Base-by-base conservation (phyloP, 2,888 invertebrate genomes). In the Corbicula japonica region DNA sequence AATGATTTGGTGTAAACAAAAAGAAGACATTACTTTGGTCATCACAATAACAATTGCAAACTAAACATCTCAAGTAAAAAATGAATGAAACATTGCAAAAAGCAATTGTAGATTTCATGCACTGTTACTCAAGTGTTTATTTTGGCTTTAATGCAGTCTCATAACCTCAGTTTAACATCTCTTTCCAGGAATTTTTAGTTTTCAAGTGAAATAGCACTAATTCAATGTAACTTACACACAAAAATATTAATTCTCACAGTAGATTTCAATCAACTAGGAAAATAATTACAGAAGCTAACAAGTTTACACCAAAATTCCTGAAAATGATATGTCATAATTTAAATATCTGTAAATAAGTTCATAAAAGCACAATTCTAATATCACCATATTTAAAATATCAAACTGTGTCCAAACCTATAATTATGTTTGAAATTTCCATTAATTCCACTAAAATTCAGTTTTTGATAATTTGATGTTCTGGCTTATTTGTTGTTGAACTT, bases 231-330 rank as follows among this genome's bases (percentile, higher is more conserved):
- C 28, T 6, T 30, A 2, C 21, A 8, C 26, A 48, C 21, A 26
- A 6, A 38, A 26, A 61, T 38, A 38, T 28, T 32, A 41, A 41
- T 41, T 8, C 1, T 26, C 44, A 26, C 18, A 44, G 8, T 23
- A 63, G 44, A 46, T 28, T 8, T n/a, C 23, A 23, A 41, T 30
- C 6, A 41, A 12, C 5, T 41, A 18, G 26, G 30, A 58, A 34
- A 58, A 61, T 21, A 35, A 15, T 61, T 60, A 28, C 1, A 8
- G 26, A 35, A 18, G 2, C 30, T n/a, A 62, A 28, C 26, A 65
- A 50, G 48, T 12, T 15, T 48, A 60, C 70, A 63, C 44, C 71
- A 54, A 72, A 72, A 72, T 72, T 72, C 71, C 71, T 72, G 71
- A 34, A 72, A 50, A 54, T 38, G 48, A 52, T 32, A 21, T 35